These are phyloP conservation scores for Polyodon spathula DNA, from an alignment of 2,113 vertebrate species.

Conservation along the genomic window DNA sequence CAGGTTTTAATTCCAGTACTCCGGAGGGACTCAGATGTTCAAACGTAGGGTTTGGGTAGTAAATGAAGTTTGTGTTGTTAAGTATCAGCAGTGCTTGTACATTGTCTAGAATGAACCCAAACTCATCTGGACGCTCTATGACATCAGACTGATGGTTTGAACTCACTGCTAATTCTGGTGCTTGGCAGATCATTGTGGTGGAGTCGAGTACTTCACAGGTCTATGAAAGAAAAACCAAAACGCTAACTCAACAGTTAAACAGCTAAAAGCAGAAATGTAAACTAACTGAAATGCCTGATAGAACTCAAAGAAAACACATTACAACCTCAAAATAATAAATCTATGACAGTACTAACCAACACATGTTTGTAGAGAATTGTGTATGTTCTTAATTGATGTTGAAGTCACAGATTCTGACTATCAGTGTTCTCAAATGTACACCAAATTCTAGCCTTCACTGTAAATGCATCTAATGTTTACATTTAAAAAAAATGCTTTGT, in stretches of 20 bases:
- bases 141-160: conserved; percentile 49
- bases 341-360: too few relatives aligned
- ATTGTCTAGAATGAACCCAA: conserved; percentile 69
- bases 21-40: conserved; percentile 62
- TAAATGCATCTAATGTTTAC: too few relatives aligned
- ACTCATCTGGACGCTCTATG: conserved; percentile 59
- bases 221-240: conserved; percentile 27
- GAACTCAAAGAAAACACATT: too few relatives aligned
- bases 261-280: too few relatives aligned
- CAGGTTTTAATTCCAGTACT: conserved; percentile 65
- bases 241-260: too few relatives aligned
- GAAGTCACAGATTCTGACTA: too few relatives aligned
- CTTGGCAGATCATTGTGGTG: conserved; percentile 67
- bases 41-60: conserved; percentile 67
- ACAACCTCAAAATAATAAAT: too few relatives aligned
- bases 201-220: conserved; percentile 61
- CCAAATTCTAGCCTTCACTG: too few relatives aligned
- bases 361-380: too few relatives aligned
- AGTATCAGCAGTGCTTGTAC: conserved; percentile 66
- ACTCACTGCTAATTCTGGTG: conserved; percentile 52
- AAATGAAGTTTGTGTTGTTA: conserved; percentile 72
- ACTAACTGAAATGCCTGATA: too few relatives aligned
- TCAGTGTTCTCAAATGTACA: too few relatives aligned
- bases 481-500: neutral
- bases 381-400: too few relatives aligned